phyloP scores from a whole-genome alignment of 2,113 vertebrate species.

The Chloropsis cyanopogon region DNA sequence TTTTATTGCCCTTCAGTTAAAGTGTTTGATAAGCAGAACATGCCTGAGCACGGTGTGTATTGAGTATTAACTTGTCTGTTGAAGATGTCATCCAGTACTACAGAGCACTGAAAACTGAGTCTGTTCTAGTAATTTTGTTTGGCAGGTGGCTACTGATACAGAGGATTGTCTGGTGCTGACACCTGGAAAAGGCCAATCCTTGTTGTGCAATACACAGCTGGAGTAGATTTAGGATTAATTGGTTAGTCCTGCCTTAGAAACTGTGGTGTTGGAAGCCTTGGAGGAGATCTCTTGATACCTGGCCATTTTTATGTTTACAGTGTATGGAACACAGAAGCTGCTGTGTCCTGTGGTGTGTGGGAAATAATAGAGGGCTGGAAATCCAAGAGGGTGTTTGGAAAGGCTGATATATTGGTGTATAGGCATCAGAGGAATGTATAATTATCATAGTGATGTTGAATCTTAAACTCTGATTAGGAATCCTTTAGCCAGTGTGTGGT shows the following conservation, averaged over 20 bases:
- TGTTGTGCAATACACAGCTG: no score
- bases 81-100: background rate
- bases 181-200: background rate
- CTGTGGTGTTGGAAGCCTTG: rapidly evolving
- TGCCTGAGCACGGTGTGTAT: background rate
- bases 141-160: background rate
- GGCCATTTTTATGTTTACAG: rapidly evolving
- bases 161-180: background rate
- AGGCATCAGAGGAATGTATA: background rate
- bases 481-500: background rate
- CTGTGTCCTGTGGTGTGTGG: background rate
- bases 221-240: background rate
- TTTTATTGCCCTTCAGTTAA: background rate
- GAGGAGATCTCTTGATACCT: background rate
- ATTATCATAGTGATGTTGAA: background rate
- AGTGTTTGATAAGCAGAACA: background rate
- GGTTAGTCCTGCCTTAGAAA: background rate
- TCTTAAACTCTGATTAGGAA: background rate
- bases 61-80: background rate
- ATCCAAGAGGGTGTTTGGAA: background rate
- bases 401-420: background rate
- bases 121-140: background rate
- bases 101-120: background rate
- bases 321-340: background rate
- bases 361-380: background rate